phyloP scores from a whole-genome alignment of 2,113 vertebrate species.

The Leuciscus idus region DNA sequence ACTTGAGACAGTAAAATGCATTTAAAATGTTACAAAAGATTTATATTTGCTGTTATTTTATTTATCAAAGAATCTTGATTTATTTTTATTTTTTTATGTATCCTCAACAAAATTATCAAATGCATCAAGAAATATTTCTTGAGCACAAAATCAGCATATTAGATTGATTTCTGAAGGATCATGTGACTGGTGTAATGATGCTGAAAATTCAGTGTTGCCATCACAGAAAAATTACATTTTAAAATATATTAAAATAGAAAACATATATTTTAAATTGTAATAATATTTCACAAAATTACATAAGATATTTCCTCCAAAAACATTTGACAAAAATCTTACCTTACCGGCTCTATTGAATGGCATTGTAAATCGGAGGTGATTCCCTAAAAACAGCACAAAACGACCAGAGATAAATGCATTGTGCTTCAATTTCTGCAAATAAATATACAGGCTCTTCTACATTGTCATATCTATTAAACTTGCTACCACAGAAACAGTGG shows the following conservation, averaged over 20 bases:
- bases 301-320: background rate
- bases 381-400: background rate
- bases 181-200: background rate
- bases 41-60: too few species aligned
- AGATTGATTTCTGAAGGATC: background rate
- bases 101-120: too few species aligned
- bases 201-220: background rate
- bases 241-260: background rate
- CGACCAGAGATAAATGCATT: conserved; percentile 63
- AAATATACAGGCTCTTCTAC: background rate
- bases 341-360: background rate
- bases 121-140: background rate
- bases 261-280: background rate
- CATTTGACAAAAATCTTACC: too few species aligned
- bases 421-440: background rate
- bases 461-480: background rate
- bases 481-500: conserved; percentile 29
- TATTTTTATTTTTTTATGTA: too few species aligned
- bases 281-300: background rate
- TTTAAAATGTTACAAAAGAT: background rate
- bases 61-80: background rate
- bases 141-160: background rate
- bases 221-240: background rate
- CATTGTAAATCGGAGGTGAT: too few species aligned
- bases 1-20: background rate